These are phyloP conservation scores for Amphipyra berbera DNA, from an alignment of 2,888 invertebrate species.

Conservation along the genomic window DNA sequence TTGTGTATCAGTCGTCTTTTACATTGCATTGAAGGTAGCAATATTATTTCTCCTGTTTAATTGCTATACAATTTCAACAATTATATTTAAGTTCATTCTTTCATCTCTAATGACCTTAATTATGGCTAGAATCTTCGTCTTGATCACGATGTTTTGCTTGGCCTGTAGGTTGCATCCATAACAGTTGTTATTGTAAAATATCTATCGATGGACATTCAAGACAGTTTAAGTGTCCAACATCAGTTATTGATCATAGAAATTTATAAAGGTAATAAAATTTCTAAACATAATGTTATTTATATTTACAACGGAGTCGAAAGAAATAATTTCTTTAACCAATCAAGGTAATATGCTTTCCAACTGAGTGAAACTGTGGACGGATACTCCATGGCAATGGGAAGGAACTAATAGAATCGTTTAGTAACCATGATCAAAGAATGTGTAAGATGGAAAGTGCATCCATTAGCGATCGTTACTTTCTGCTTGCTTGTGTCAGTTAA, in stretches of 20 bases:
- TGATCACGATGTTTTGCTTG: too few relatives aligned
- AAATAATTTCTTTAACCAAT: background rate
- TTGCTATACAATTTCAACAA: background rate
- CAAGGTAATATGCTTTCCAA: background rate
- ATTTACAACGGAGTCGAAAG: background rate
- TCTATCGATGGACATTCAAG: too few relatives aligned
- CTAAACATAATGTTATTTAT: background rate
- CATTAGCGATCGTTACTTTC: constrained; percentile 5
- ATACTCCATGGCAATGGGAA: background rate
- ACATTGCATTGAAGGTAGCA: constrained; percentile 12
- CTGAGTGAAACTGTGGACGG: background rate
- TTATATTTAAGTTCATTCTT: background rate
- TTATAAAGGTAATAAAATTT: too few relatives aligned
- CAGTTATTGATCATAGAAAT: background rate
- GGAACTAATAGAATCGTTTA: background rate
- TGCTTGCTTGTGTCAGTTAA: background rate
- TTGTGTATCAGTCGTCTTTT: constrained; percentile 10
- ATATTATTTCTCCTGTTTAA: background rate
- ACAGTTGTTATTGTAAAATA: too few relatives aligned
- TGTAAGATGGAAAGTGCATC: constrained; percentile 1
- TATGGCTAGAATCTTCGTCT: background rate
- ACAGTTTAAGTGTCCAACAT: background rate
- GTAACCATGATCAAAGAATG: constrained; percentile 8
- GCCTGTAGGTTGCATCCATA: too few relatives aligned
- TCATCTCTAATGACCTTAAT: too few relatives aligned